phyloP scores from a whole-genome alignment of 23 tunicate genomes.

The Corella eumyota region DNA sequence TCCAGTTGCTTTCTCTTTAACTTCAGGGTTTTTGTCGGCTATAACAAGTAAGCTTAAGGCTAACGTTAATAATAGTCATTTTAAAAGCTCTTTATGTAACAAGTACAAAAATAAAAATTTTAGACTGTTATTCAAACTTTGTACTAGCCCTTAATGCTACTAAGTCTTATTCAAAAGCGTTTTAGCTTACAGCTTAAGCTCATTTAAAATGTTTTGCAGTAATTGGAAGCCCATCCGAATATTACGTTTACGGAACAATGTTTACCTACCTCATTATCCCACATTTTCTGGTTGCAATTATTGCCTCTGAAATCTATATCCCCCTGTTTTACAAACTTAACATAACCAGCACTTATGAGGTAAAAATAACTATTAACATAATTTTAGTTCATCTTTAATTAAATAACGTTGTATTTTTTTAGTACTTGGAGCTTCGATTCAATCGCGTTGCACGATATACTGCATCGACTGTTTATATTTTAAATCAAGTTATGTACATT shows the following conservation, averaged over 20 bases:
- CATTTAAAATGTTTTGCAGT: constrained; percentile 19
- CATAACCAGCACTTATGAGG: constrained; percentile 91
- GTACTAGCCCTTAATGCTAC: too few relatives aligned
- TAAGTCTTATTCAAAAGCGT: constrained; percentile 1
- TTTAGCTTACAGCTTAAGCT: background rate
- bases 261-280: constrained; percentile 21
- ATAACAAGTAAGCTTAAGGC: constrained; percentile 52
- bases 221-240: constrained; percentile 87
- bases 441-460: constrained; percentile 15
- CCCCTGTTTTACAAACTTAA: constrained; percentile 62
- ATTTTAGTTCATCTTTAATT: too few relatives aligned
- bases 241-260: constrained; percentile 95
- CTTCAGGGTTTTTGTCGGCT: constrained; percentile 94
- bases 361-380: constrained; percentile 19
- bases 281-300: constrained; percentile 31
- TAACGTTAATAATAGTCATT: too few relatives aligned
- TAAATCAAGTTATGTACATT: constrained; percentile 36
- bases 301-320: constrained; percentile 65
- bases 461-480: constrained; percentile 22
- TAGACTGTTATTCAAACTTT: too few relatives aligned
- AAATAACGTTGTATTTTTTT: too few relatives aligned
- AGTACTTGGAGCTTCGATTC: constrained; percentile 51
- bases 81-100: too few relatives aligned
- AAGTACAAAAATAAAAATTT: too few relatives aligned
- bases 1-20: constrained; percentile 85